These are phyloP conservation scores for Germaria angustata DNA, from an alignment of 2,888 invertebrate genomes.

Conservation along the genomic window DNA sequence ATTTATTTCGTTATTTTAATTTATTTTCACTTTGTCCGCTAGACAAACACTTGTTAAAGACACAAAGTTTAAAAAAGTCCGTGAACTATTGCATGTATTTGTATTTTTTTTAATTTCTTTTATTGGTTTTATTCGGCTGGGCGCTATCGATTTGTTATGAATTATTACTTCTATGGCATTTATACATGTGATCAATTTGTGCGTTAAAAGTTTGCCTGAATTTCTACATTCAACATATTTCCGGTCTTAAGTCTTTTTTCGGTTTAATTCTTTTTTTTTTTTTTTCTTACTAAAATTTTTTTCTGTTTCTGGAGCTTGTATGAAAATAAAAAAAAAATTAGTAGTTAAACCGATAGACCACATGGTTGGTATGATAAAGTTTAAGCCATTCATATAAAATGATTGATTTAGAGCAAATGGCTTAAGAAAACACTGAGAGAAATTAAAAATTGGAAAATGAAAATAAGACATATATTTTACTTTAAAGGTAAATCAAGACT, in stretches of 20 bases:
- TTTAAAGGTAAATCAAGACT: no score
- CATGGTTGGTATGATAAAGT: conserved; percentile 66
- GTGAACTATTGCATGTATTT: no score
- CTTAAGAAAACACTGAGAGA: conserved; percentile 41
- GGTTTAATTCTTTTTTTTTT: conserved; percentile 26
- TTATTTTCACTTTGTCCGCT: no score
- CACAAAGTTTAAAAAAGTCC: no score
- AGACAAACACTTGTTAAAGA: no score
- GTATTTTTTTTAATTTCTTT: no score
- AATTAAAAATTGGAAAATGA: background rate
- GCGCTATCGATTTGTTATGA: conserved; percentile 57
- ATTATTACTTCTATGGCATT: conserved; percentile 57
- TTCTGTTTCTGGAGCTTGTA: background rate
- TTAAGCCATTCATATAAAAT: conserved; percentile 58
- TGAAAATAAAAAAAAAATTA: conserved; percentile 33
- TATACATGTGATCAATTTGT: conserved; percentile 60
- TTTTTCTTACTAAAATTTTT: background rate
- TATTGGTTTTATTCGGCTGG: conserved; percentile 37
- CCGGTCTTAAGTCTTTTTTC: conserved; percentile 66
- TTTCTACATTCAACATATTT: conserved; percentile 57
- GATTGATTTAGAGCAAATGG: conserved; percentile 66
- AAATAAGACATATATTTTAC: no score
- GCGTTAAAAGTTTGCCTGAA: conserved; percentile 35
- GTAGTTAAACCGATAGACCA: conserved; percentile 62
- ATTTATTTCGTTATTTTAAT: no score